phyloP scores from a whole-genome alignment of 2,888 invertebrate species.

The Zaprionus bogoriensis region DNA sequence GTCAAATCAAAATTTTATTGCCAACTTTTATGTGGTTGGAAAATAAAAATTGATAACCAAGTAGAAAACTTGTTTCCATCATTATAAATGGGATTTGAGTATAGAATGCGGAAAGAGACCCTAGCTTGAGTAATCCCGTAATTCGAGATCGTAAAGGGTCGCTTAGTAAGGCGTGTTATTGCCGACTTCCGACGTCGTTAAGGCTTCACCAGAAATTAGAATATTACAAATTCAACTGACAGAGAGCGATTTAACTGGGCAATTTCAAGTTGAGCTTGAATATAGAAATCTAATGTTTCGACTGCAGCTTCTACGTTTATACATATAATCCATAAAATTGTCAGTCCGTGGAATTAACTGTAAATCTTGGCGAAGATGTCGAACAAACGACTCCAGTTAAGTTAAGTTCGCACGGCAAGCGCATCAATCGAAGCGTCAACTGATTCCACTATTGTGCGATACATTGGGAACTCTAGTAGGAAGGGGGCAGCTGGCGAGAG shows the following conservation, averaged over 20 bases:
- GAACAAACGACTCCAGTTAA: slow-evolving; percentile 10
- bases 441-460: slow-evolving; percentile 14
- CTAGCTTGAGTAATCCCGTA: neutral
- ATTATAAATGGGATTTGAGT: neutral
- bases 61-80: neutral
- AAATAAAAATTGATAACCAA: neutral
- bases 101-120: neutral
- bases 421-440: slow-evolving; percentile 15
- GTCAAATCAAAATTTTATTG: neutral
- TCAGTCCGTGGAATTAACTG: too few relatives aligned
- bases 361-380: slow-evolving; percentile 4
- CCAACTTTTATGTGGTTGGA: neutral
- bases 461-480: too few relatives aligned
- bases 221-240: too few relatives aligned
- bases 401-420: neutral
- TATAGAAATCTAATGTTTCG: too few relatives aligned
- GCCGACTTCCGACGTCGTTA: too few relatives aligned
- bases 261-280: too few relatives aligned
- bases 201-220: too few relatives aligned
- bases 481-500: neutral
- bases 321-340: too few relatives aligned
- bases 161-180: too few relatives aligned
- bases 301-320: too few relatives aligned
- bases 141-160: neutral
- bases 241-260: too few relatives aligned